A percentile compares a stretch with the other conserved stretches of the same genome.
phyloP scores from a whole-genome alignment of 1,140 invertebrate genomes.

The Cotesia typhae region DNA sequence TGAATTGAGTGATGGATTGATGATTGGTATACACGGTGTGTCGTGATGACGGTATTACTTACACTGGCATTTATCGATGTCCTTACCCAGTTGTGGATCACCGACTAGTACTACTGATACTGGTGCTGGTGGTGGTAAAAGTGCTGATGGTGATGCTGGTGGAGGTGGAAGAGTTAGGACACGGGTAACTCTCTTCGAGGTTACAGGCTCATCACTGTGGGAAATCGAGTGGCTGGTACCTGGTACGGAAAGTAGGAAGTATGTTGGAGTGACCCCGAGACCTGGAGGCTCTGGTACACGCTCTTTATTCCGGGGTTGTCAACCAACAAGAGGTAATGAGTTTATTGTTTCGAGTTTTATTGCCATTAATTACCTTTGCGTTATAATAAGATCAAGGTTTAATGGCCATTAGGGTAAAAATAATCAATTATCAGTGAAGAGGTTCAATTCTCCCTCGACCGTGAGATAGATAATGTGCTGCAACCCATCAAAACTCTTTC shows the following conservation, averaged over 20 bases:
- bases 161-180: too few species aligned
- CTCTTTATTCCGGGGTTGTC: conserved; percentile 1
- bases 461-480: conserved; percentile 29
- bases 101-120: too few species aligned
- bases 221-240: conserved; percentile 2
- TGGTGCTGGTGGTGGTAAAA: too few species aligned
- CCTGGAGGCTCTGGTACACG: background rate
- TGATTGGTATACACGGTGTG: too few species aligned
- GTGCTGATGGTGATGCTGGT: too few species aligned
- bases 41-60: too few species aligned
- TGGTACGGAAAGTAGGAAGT: background rate
- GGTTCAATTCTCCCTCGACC: conserved; percentile 6
- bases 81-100: too few species aligned
- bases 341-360: conserved; percentile 59
- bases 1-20: too few species aligned
- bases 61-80: too few species aligned
- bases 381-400: conserved; percentile 33
- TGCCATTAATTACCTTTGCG: conserved; percentile 58
- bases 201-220: conserved; percentile 8
- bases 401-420: conserved; percentile 21
- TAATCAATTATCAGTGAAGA: background rate
- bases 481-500: background rate
- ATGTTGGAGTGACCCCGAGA: background rate
- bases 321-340: conserved; percentile 50
- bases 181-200: background rate